phyloP scores from a whole-genome alignment of 2,797 vertebrate genomes.

The Chloroceryle amazona region DNA sequence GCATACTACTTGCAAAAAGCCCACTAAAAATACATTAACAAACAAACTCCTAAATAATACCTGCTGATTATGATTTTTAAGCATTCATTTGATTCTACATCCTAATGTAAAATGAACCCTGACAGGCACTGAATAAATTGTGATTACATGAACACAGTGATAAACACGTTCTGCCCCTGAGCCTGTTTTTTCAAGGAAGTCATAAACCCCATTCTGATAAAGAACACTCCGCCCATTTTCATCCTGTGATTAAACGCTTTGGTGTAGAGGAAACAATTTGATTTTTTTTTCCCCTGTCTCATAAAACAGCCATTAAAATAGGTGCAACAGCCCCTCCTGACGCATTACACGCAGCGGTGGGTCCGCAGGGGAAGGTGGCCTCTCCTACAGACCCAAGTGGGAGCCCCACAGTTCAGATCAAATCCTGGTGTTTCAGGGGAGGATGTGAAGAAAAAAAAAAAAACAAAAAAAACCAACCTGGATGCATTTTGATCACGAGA shows the following conservation, averaged over 20 bases:
- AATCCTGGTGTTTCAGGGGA: not conserved
- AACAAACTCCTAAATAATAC: not conserved
- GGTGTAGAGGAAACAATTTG: conserved; percentile 78
- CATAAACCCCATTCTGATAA: conserved; percentile 74
- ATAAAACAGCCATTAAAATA: conserved; percentile 55
- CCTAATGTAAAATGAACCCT: not conserved
- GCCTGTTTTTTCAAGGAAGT: conserved; percentile 73
- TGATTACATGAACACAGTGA: not conserved
- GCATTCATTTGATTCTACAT: not conserved
- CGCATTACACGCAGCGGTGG: not conserved
- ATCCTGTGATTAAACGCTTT: conserved; percentile 32
- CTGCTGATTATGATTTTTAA: not conserved
- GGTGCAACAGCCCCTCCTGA: conserved; percentile 52
- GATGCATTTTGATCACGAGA: not conserved
- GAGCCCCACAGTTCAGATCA: not conserved
- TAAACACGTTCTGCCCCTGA: conserved; percentile 1
- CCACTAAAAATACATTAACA: not conserved
- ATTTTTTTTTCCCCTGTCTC: conserved; percentile 71
- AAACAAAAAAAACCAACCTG: not conserved
- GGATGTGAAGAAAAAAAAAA: not conserved
- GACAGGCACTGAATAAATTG: not conserved
- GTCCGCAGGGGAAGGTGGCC: not conserved
- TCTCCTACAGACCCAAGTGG: conserved; percentile 7
- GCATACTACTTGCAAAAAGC: not conserved
- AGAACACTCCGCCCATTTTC: conserved; percentile 62